Base-by-base conservation (phyloP, 2,113 vertebrate genomes). In the Microtus ochrogaster region DNA sequence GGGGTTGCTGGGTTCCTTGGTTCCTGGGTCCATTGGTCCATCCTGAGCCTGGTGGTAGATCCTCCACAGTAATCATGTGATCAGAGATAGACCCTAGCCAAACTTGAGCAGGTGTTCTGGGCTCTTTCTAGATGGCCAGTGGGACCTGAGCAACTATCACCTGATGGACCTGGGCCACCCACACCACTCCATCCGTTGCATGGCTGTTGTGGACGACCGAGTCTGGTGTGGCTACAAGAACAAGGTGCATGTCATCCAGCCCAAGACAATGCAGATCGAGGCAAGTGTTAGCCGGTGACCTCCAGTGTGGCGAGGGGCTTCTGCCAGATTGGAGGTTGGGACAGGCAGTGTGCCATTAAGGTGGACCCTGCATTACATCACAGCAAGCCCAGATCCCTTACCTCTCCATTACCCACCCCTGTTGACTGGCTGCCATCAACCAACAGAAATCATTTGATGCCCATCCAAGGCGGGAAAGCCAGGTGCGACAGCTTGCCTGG, bases 201-300 rank as follows among this genome's bases (percentile, higher is more conserved):
- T 99, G 99, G 99, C 99, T 0, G 99, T 99, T 7, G 99, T 99
- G 63, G 99, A 99, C 0, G 99, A 99, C 77, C 99, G 99, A 28
- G 99, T 99, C 78, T 99, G 99, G 99, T 99, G 99, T 33, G 99
- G 99, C 95, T 99, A 99, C 98, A 99, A 99, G 99, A 99, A 99
- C 98, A 99, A 99, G 98, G 99, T 99, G 97, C 99, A 99, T 28
- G 99, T 99, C 94, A 99, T 99, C 97, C 99, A 99, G 98, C 99
- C 99, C 28, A 99, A 99, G 98, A 99, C 99, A 2, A 99, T 99
- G 99, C 99, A 99, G 98, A 99, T 99, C 0, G 99, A 99, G 99
- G 99, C 98, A 94, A 92, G 98, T 79, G 61, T 24, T 52, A 36
- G 7, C 7, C 14, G 41, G 3, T 33, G 30, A 30, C 26, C 28